Evolutionary conservation across 2,113 vertebrate genomes (phyloP), one percentile per base, ranked within the genome.

Genomic region (Oryzias woworae): DNA sequence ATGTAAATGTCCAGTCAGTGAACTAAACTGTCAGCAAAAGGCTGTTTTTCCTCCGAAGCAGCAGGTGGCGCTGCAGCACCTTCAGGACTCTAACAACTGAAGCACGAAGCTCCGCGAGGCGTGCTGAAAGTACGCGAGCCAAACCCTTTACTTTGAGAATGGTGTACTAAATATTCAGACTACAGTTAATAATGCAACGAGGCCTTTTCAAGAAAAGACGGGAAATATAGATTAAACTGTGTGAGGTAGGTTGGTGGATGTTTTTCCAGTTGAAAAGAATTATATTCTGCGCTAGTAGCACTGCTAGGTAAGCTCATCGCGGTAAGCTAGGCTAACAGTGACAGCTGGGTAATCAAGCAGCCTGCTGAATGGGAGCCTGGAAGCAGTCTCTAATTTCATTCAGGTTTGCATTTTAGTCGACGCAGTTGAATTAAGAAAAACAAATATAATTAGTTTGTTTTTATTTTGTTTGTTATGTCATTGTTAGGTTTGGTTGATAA

Each of bases 111-210:
- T 41, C 26, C 36, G 24, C 66, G 61, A 88, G 87, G 90, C 87
- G 90, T 92, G 91, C 90, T 89, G 77, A 51, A 80, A 83, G 84
- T 86, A 81, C 78, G 67, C 63, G 70, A 78, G 82, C 82, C 77
- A 66, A 52, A 69, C 59, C 44, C 58, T 16, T 31, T 52, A 45
- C 52, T 73, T 62, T 58, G 56, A 83, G 51, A 78, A 84, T 83
- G 69, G 10, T 53, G 58, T 49, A 72, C 57, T 83, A 54, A 72
- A 71, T 76, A 15, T 59, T 46, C 18, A 59, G 47, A 49, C n/a
- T 45, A 16, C 44, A 45, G n/a, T 48, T 44, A 89, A 92, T 82
- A 87, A 92, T 92, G 91, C 86, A 53, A 74, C 81, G 67, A 57
- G 42, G 41, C 77, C 65, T 53, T 59, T 62, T 56, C 61, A 45